These are phyloP conservation scores for Apeltes quadracus DNA, from an alignment of 2,113 vertebrate species.

Conservation along the genomic window DNA sequence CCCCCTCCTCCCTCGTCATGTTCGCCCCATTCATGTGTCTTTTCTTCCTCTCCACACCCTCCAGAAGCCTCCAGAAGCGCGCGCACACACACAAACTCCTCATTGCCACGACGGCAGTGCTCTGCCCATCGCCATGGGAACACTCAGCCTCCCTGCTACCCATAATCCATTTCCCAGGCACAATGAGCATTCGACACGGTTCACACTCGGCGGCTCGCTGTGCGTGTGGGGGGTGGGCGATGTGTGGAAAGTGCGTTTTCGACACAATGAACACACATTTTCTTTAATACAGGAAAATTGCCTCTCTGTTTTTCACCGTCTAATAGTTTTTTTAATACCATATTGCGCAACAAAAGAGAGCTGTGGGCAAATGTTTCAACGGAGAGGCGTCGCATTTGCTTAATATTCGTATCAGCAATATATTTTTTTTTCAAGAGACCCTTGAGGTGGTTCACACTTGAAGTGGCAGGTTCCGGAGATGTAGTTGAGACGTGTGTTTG, in stretches of 20 bases:
- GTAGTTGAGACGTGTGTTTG: conserved; percentile 3
- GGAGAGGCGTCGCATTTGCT: neutral
- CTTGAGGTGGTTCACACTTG: neutral
- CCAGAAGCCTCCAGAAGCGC: conserved; percentile 21
- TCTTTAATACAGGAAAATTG: neutral
- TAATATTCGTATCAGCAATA: neutral
- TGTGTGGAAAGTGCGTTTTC: conserved; percentile 9
- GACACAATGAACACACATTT: conserved; percentile 30
- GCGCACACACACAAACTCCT: conserved; percentile 53
- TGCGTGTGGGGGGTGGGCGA: conserved; percentile 59
- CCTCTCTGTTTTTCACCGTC: neutral
- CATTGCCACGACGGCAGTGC: conserved; percentile 70
- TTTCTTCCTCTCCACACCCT: conserved; percentile 42
- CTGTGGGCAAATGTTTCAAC: neutral
- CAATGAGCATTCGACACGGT: conserved; percentile 81
- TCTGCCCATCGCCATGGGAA: conserved; percentile 77
- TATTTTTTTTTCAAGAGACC: neutral
- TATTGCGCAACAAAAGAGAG: conserved; percentile 9
- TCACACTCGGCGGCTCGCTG: conserved; percentile 61
- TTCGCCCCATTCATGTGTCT: conserved; percentile 32
- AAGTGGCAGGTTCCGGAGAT: neutral
- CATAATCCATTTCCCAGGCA: conserved; percentile 80
- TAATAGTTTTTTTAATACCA: neutral
- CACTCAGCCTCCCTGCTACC: conserved; percentile 70
- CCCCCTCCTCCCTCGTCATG: neutral